Base-by-base conservation (phyloP, 1,140 invertebrate genomes). In the Papilio machaon region DNA sequence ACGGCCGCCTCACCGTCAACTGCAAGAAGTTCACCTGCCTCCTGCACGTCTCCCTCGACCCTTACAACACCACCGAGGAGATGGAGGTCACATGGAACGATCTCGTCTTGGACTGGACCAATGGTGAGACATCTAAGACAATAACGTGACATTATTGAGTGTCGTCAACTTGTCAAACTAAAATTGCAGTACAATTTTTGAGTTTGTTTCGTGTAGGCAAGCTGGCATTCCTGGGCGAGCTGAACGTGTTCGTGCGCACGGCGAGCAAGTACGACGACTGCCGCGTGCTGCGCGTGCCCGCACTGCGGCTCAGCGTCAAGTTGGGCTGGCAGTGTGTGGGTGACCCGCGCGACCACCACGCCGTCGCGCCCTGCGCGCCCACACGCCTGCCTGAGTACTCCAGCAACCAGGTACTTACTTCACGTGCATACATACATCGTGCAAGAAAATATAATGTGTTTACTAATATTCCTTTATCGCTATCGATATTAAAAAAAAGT, bases 191-290 rank as follows among this genome's bases (percentile, higher is more conserved):
- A 19, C 5, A 67, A 67, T 35, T 10, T 30, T 47, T 70, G 67
- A 13, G 43, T 52, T 70, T 73, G 67, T 43, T 60, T 17, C 13
- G 89, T 90, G 23, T 89, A 98, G 97, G 97, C 17, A 97, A 97
- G 94, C 97, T 98, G 82, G 96, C 97, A 60, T 97, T 98, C 87
- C 97, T 98, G 89, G 98, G 98, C 13, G 97, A 98, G 90, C 95
- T 99, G 43, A 96, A 96, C 89, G 97, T 99, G 73, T 99, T 97
- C 87, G 98, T 99, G 3, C 95, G 99, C 81, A 99, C 99, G 1
- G 99, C 99, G 0, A 99, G 98, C 73, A 99, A 99, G 93, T 99
- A 99, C 95, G 99, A 99, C 94, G 99, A 99, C 94, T 99, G 98
- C 89, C 96, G 97, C 78, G 95, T 99, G 67, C 91, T 99, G 6